Evolutionary conservation across 2,888 invertebrate genomes (phyloP).

Genomic region (Chouioia cunea): DNA sequence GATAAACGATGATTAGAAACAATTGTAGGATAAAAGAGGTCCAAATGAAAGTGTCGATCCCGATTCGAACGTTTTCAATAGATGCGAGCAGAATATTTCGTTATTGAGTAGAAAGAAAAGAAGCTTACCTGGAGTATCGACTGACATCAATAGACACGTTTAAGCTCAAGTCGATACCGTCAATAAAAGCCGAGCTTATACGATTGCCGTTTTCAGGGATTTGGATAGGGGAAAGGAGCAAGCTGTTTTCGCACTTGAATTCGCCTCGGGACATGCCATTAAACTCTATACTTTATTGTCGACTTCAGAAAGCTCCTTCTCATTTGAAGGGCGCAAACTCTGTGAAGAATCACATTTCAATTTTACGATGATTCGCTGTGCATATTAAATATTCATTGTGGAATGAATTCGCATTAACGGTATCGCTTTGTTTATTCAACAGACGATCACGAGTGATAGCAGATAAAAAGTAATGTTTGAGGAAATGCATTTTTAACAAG

Average conservation of each 20-base stretch:
- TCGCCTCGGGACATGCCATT: constrained; percentile 19
- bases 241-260: constrained; percentile 5
- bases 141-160: constrained; percentile 56
- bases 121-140: constrained; percentile 37
- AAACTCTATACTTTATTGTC: constrained; percentile 28
- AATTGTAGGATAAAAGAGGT: too few species aligned
- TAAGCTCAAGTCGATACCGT: constrained; percentile 38
- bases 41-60: too few species aligned
- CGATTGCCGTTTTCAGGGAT: constrained; percentile 27
- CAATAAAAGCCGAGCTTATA: constrained; percentile 24
- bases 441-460: too few species aligned
- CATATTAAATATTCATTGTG: constrained; percentile 21
- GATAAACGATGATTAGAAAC: too few species aligned
- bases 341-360: not conserved
- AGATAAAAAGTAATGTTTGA: too few species aligned
- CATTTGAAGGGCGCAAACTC: constrained; percentile 10
- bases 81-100: too few species aligned
- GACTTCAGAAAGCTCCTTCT: constrained; percentile 18
- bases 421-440: too few species aligned
- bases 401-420: too few species aligned
- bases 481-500: too few species aligned
- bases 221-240: not conserved
- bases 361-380: constrained; percentile 17
- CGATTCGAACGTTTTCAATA: too few species aligned
- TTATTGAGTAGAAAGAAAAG: too few species aligned